Base-by-base conservation (phyloP, 1,140 invertebrate genomes). In the Drosophila varians region DNA sequence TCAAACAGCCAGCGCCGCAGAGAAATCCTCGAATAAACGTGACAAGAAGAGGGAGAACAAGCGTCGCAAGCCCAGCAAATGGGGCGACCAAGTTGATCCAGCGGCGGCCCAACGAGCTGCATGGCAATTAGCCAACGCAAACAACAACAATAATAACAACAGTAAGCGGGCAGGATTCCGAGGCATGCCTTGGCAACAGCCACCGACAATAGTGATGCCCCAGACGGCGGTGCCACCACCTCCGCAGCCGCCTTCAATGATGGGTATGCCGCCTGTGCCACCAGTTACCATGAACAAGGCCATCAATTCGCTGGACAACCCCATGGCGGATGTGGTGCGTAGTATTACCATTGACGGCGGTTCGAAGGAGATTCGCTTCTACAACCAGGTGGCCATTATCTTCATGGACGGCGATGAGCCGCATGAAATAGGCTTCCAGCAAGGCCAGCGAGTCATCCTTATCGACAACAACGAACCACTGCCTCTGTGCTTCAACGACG, bases 331-430 rank as follows among this genome's bases (percentile, higher is more conserved):
- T 64, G 55, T 90, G 31, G 88, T 91, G 43, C 89, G 95, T 61
- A 95, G 94, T n/a, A 97, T 98, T 21, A 94, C 95, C 34, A 98
- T 98, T 52, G 97, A 98, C 89, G 94, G 95, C 2, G 91, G 95
- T 23, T 94, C 95, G 0, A 93, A 96, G 77, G 96, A 98, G 90
- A 95, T 99, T 40, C 93, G 97, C 40, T 96, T 96, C 74, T 97
- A 98, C 73, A 96, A 95, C 16, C 94, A 96, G 31, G 95, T 95
- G 2, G 97, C 97, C 1, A 93, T 98, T 14, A 95, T 97, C 4
- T 95, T 98, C 76, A 94, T 97, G 92, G 94, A 94, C 23, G 95
- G 94, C 92, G 95, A 97, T 72, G 96, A 97, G 90, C 96, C 97
- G 0, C 92, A 96, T 54, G 96, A 97, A 90, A 95, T 98, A 38